phyloP scores from a whole-genome alignment of 1,140 invertebrate species.

The Eciton burchellii region DNA sequence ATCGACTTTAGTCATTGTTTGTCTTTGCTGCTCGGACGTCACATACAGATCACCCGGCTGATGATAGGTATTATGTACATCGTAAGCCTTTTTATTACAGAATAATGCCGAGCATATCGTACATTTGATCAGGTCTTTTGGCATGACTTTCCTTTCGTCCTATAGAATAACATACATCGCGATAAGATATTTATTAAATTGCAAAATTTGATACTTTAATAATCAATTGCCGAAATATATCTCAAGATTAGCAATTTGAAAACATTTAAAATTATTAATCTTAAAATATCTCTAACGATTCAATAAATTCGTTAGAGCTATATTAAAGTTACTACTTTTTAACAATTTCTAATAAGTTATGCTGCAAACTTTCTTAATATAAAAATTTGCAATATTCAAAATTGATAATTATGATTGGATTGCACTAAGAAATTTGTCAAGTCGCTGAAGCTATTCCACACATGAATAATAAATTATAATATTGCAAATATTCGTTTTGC shows the following conservation, averaged over 20 bases:
- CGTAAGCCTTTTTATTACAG: conserved; percentile 89
- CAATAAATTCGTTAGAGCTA: too few species aligned
- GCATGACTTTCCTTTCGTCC: conserved; percentile 86
- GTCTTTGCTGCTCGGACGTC: conserved; percentile 88
- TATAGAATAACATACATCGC: conserved; percentile 56
- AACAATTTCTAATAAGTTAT: too few species aligned
- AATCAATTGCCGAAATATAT: not conserved
- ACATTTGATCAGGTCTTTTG: conserved; percentile 87
- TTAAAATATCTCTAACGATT: too few species aligned
- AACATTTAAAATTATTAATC: too few species aligned
- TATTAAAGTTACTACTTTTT: too few species aligned
- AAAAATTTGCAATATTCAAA: too few species aligned
- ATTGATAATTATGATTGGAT: too few species aligned
- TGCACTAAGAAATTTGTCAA: too few species aligned
- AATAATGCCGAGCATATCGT: conserved; percentile 89
- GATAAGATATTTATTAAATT: not conserved
- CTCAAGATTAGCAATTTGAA: too few species aligned
- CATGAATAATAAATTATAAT: conserved; percentile 41
- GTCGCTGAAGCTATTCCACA: too few species aligned
- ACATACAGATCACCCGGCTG: conserved; percentile 88
- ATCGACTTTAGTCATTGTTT: conserved; percentile 86
- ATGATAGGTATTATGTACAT: conserved; percentile 88
- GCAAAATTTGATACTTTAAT: too few species aligned
- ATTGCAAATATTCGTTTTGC: conserved; percentile 7
- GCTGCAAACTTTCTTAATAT: too few species aligned